A percentile compares a stretch with the other conserved stretches of the same genome.
Conservation (phyloP, 2,797 vertebrate genomes). For the Hybognathus amarus region DNA sequence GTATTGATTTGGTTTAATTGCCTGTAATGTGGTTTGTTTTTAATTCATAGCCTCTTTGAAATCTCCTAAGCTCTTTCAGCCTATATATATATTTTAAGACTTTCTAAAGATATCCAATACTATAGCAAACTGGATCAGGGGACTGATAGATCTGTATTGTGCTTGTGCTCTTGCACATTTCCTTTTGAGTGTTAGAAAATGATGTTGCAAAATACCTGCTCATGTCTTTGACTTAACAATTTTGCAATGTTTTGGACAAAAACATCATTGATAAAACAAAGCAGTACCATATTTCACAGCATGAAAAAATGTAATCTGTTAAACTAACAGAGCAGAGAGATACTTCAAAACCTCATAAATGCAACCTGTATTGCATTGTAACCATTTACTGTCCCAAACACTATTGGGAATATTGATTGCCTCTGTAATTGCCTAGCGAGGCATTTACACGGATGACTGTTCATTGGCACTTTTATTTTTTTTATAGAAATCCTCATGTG, state of each 20-base stretch:
- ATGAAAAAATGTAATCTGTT: constrained; percentile 69
- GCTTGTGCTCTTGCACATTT: background rate
- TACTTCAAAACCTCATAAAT: constrained; percentile 69
- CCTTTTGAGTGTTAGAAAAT: background rate
- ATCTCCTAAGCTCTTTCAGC: constrained; percentile 9
- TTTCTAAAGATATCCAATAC: background rate
- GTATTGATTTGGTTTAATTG: constrained; percentile 40
- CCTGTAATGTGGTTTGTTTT: constrained; percentile 19
- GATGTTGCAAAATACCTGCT: background rate
- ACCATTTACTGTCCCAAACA: constrained; percentile 66
- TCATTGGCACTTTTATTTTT: constrained; percentile 44
- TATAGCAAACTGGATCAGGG: background rate
- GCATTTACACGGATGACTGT: constrained; percentile 60
- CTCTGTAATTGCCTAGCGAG: constrained; percentile 71
- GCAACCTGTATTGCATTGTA: constrained; percentile 64
- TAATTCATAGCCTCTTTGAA: constrained; percentile 19
- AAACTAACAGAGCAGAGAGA: constrained; percentile 72
- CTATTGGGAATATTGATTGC: constrained; percentile 74
- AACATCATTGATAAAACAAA: constrained; percentile 23
- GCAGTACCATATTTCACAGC: constrained; percentile 24
- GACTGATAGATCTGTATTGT: background rate
- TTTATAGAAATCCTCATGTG: constrained; percentile 60
- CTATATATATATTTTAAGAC: background rate
- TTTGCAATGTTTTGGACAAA: constrained; percentile 24
- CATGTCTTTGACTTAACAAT: background rate